Conservation (phyloP, 2,113 vertebrate genomes). For the Heteronetta atricapilla region DNA sequence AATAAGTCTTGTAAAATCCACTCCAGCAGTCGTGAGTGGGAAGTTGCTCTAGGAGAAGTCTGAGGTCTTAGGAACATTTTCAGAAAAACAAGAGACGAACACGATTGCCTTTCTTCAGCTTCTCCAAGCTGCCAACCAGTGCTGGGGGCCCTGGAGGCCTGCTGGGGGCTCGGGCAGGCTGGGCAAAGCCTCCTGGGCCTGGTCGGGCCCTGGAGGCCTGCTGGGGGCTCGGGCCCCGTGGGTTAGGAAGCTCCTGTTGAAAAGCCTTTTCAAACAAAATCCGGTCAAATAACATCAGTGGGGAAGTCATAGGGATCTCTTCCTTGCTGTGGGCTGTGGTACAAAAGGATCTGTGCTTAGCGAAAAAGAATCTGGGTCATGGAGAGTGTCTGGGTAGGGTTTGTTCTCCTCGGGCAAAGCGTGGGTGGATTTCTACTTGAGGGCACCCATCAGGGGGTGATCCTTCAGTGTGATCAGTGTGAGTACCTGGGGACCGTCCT, state of each 20-base stretch:
- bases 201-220: no score
- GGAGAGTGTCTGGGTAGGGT: background rate
- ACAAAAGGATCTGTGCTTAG: background rate
- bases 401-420: background rate
- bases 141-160: background rate
- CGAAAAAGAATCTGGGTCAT: background rate
- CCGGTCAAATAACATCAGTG: background rate
- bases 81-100: no score
- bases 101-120: no score
- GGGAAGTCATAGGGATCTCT: background rate
- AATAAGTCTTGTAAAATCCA: slow-evolving; percentile 43
- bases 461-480: background rate
- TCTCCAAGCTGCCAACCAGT: background rate
- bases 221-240: no score
- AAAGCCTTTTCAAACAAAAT: background rate
- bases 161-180: background rate
- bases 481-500: background rate
- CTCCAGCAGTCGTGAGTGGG: slow-evolving; percentile 23
- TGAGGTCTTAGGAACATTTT: background rate
- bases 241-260: background rate
- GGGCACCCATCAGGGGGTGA: background rate
- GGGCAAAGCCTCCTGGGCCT: background rate
- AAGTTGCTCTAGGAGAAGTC: background rate
- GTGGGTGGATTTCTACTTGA: background rate
- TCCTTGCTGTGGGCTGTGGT: background rate